Evolutionary conservation across 2,113 vertebrate species (phyloP), one percentile per base, ranked within the genome.

Genomic region (Hystrix brachyura): DNA sequence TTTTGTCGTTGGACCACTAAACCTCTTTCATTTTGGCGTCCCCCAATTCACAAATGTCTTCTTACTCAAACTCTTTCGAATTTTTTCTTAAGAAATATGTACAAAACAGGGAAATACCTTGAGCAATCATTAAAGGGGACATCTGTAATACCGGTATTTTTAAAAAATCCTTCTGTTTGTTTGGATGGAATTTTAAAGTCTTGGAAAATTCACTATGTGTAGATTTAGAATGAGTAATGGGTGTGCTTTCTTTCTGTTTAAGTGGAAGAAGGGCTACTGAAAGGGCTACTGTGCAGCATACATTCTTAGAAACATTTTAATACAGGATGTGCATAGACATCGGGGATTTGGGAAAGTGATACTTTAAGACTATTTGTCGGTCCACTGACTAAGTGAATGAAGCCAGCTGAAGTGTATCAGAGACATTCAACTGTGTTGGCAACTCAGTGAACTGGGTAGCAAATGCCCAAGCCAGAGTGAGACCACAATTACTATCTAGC

Each of bases 251-350:
- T 25, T 94, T 46, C 34, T 38, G 59, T 72, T 87, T 86, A 69
- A 74, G 14, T 43, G 32, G 29, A 80, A 82, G 21, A 92, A 92
- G 27, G 15, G 1, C 7, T 65, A 43, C 4, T 80, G 10, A 15
- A 79, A 71, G 71, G n/a, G n/a, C n/a, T n/a, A n/a, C n/a, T n/a
- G n/a, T n/a, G 15, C 29, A 76, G 27, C 34, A 18, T 84, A 3
- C 64, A 17, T 32, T 91, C 19, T 91, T 86, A 71, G 91, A 94
- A 95, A 51, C 43, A 60, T 27, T 51, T 82, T 55, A 60, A 76
- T 51, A 81, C 72, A 59, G 2, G n/a, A 51, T 90, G 15, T 13
- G 72, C 55, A 10, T 76, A 60, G 53, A 94, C 67, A 55, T 23
- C 81, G 43, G 94, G 19, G 51, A 67, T 48, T 95, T 85, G 17